These are phyloP conservation scores for Polypedilum pembai DNA, from an alignment of 1,140 invertebrate genomes.

Conservation along the genomic window DNA sequence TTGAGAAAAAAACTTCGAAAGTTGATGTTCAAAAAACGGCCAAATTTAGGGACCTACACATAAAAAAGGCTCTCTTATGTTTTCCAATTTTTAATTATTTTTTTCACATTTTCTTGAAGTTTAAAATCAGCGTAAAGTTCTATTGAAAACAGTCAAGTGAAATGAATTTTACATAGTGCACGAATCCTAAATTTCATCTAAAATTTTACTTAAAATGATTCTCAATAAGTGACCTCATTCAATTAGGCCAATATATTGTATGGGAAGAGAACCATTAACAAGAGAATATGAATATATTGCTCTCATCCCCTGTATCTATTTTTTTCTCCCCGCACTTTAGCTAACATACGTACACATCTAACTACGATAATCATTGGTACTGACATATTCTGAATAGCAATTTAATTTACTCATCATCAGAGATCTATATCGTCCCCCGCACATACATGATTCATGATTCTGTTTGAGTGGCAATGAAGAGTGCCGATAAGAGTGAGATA, in stretches of 20 bases:
- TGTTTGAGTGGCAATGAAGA: conserved; percentile 11
- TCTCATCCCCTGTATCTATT: background rate
- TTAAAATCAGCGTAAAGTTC: too few relatives aligned
- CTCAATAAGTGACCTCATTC: background rate
- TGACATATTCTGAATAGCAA: conserved; percentile 22
- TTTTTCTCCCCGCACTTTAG: background rate
- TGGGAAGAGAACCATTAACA: background rate
- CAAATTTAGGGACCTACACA: too few relatives aligned
- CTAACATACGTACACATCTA: background rate
- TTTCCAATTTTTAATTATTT: too few relatives aligned
- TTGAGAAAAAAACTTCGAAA: too few relatives aligned
- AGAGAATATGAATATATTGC: background rate
- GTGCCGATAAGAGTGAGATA: background rate
- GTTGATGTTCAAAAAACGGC: too few relatives aligned
- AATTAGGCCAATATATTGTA: background rate
- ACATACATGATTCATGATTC: conserved; percentile 14
- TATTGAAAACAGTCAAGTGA: too few relatives aligned
- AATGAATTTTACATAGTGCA: too few relatives aligned
- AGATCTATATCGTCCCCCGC: conserved; percentile 9
- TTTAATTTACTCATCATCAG: conserved; percentile 21
- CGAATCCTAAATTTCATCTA: too few relatives aligned
- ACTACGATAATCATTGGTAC: conserved; percentile 5
- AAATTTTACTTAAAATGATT: too few relatives aligned
- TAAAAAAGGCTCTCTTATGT: too few relatives aligned
- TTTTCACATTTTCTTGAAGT: too few relatives aligned